Conservation (phyloP, 1,140 invertebrate genomes). For the Atopsyche davidsoni region DNA sequence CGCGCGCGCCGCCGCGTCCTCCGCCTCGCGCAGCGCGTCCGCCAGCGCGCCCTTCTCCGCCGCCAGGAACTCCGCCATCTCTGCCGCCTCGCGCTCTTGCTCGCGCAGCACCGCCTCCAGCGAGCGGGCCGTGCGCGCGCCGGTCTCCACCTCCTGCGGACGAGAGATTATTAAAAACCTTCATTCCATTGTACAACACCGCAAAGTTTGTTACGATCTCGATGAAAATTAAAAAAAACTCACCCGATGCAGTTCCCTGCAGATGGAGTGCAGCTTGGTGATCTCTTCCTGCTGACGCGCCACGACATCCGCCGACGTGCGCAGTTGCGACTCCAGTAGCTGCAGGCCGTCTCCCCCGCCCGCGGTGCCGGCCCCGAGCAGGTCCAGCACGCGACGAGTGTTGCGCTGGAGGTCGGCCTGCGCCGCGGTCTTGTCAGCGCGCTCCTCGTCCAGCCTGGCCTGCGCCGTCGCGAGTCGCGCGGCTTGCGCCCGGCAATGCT, state of each 20-base stretch:
- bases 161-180: conserved; percentile 13
- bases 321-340: conserved; percentile 67
- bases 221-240: conserved; percentile 24
- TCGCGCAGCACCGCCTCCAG: conserved; percentile 62
- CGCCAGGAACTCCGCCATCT: conserved; percentile 72
- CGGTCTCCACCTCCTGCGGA: conserved; percentile 59
- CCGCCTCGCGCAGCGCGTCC: conserved; percentile 69
- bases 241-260: conserved; percentile 59
- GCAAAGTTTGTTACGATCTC: not conserved
- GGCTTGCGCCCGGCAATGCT: conserved; percentile 38
- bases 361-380: conserved; percentile 55
- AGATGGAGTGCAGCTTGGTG: conserved; percentile 59
- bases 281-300: conserved; percentile 71
- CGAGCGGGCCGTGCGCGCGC: conserved; percentile 44
- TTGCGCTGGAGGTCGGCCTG: conserved; percentile 67
- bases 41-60: conserved; percentile 65
- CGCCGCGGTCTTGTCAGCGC: conserved; percentile 62
- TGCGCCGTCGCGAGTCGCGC: conserved; percentile 47
- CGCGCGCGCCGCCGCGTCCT: conserved; percentile 55
- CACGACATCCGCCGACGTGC: conserved; percentile 66
- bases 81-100: conserved; percentile 64
- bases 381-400: conserved; percentile 62
- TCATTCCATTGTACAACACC: too few species aligned
- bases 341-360: conserved; percentile 62
- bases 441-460: conserved; percentile 54